A percentile compares a stretch with the other conserved stretches of the same genome.
Evolutionary conservation across 53 echinoderm and acorn worm species (phyloP).

Genomic region (Temnopleurus reevesii): DNA sequence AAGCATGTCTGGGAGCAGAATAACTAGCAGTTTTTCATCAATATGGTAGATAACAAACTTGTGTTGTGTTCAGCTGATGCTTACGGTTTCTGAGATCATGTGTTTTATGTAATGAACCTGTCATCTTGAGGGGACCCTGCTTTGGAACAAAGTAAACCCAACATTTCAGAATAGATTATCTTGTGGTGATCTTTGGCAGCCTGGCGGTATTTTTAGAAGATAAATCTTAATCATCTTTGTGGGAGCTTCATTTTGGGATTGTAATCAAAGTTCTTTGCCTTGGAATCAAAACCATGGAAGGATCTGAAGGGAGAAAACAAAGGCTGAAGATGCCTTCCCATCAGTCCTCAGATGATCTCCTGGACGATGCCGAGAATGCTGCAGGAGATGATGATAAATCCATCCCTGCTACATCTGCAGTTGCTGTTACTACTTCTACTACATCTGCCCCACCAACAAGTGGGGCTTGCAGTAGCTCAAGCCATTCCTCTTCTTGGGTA

Average conservation of each 20-base stretch:
- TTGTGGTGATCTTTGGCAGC: too few species aligned
- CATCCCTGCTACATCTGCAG: neutral
- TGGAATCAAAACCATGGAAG: neutral
- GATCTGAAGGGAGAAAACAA: neutral
- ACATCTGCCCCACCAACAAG: neutral
- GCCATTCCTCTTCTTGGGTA: slow-evolving; percentile 17
- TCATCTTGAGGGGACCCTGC: too few species aligned
- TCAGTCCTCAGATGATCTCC: slow-evolving; percentile 13
- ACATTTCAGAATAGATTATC: too few species aligned
- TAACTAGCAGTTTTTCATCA: too few species aligned
- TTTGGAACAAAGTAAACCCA: too few species aligned
- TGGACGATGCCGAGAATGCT: neutral
- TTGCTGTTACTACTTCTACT: neutral
- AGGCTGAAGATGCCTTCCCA: neutral
- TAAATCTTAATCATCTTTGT: neutral
- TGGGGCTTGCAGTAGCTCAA: slow-evolving; percentile 5
- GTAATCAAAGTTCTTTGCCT: neutral
- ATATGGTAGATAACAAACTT: too few species aligned
- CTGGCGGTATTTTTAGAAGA: neutral
- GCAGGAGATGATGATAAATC: neutral
- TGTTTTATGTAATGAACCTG: too few species aligned
- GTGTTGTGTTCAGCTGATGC: too few species aligned
- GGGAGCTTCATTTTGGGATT: too few species aligned
- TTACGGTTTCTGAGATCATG: too few species aligned
- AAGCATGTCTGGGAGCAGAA: too few species aligned